Percentiles rank a stretch among this genome's conserved stretches.
phyloP scores from a whole-genome alignment of 2,797 vertebrate species.

The Chiloscyllium punctatum region DNA sequence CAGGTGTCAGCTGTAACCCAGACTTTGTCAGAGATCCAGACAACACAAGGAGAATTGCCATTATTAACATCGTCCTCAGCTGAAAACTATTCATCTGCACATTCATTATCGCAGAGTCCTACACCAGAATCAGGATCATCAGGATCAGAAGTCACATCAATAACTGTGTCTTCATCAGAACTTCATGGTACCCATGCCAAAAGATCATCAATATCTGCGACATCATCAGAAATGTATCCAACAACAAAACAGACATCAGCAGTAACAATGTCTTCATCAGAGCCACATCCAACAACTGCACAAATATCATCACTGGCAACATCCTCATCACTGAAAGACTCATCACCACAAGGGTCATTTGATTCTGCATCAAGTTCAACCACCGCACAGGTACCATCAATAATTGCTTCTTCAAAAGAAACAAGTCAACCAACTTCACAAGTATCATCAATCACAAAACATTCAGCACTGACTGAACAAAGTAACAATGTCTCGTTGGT shows the following conservation, averaged over 20 bases:
- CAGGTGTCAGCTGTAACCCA: not conserved
- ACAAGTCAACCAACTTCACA: not conserved
- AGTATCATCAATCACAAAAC: not conserved
- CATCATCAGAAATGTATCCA: not conserved
- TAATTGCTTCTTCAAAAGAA: not conserved
- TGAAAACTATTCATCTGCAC: not conserved
- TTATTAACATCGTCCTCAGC: not conserved
- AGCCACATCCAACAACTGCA: not conserved
- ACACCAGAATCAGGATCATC: not conserved
- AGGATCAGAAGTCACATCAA: not conserved
- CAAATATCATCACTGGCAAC: not conserved
- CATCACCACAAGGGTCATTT: not conserved
- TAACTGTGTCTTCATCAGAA: not conserved
- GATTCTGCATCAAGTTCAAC: not conserved
- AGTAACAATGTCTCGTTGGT: too few species aligned
- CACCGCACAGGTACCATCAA: not conserved
- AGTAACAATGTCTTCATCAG: not conserved
- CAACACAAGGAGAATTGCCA: not conserved
- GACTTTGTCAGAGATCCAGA: too few species aligned
- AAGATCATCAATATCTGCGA: not conserved
- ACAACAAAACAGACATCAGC: not conserved
- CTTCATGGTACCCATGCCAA: too few species aligned
- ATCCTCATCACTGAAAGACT: not conserved
- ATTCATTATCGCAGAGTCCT: not conserved
- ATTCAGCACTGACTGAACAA: not conserved